Evolutionary conservation across 2,888 invertebrate species (phyloP).

Genomic region (Cheilosia impressa): DNA sequence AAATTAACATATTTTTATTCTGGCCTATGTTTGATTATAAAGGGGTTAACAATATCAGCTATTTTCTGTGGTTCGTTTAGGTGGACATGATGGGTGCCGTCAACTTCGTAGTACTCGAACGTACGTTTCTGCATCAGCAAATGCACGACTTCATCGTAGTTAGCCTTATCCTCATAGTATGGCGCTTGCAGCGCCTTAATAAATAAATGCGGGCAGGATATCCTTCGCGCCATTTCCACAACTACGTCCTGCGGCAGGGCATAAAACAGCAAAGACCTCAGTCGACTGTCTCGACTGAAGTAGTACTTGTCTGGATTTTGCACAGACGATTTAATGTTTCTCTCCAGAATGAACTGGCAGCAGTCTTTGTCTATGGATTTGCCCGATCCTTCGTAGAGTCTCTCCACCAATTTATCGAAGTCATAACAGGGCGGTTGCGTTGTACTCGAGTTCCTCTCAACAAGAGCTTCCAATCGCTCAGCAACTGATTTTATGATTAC

Average conservation of each 20-base stretch:
- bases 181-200: slow-evolving; percentile 86
- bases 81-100: slow-evolving; percentile 91
- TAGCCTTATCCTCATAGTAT: slow-evolving; percentile 85
- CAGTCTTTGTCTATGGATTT: slow-evolving; percentile 86
- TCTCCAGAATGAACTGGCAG: slow-evolving; percentile 85
- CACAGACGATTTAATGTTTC: slow-evolving; percentile 85
- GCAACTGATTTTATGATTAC: slow-evolving; percentile 79
- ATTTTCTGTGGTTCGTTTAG: slow-evolving; percentile 87
- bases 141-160: slow-evolving; percentile 85
- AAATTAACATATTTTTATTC: slow-evolving; percentile 18
- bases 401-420: slow-evolving; percentile 86
- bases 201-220: slow-evolving; percentile 87
- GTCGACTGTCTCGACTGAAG: slow-evolving; percentile 87
- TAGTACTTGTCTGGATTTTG: slow-evolving; percentile 86
- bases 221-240: slow-evolving; percentile 85
- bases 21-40: slow-evolving; percentile 83
- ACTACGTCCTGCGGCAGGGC: slow-evolving; percentile 84
- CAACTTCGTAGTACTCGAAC: slow-evolving; percentile 86
- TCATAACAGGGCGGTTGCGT: slow-evolving; percentile 87
- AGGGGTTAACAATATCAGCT: slow-evolving; percentile 85
- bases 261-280: slow-evolving; percentile 84
- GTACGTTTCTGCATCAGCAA: slow-evolving; percentile 84
- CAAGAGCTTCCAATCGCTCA: slow-evolving; percentile 83
- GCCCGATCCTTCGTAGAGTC: slow-evolving; percentile 85
- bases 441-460: slow-evolving; percentile 80